Base-by-base conservation (phyloP, 2,888 invertebrate species). In the Esperia sulphurella region DNA sequence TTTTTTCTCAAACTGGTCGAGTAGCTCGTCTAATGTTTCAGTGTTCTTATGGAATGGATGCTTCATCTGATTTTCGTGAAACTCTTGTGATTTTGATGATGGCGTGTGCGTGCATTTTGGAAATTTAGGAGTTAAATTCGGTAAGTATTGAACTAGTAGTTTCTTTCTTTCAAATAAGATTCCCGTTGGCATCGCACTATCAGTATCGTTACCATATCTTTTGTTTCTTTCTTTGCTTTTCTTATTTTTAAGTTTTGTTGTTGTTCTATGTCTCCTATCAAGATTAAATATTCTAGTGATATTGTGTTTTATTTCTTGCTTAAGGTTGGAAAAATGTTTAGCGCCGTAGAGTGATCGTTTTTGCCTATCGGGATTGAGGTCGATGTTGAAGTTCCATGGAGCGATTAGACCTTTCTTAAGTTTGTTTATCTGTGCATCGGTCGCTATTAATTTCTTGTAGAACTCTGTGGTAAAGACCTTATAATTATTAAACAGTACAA, bases 21-120 rank as follows among this genome's bases (percentile, higher is more conserved):
- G 38, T 0, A 82, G 41, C 10, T 80, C 68, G n/a, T 83, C 83
- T 1, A 83, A 41, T 33, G 68, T 61, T 55, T 83, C 79, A 0
- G 74, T 68, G 31, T 81, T 75, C 49, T 83, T 75, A 28, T 79
- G 79, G 42, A 75, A 84, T 0, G 83, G 82, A 58, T 83, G 78
- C 33, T 79, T 81, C 8, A 39, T 2, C 14, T 39, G 37, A 37
- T 7, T 31, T 0, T 77, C 42, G 44, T 77, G 61, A 31, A 71
- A 69, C 41, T 83, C 83, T 21, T 80, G 75, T 0, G 68, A 59
- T 41, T 76, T 75, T 0, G 61, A 59, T 0, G 78, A 75, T 51
- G 73, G 73, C 0, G 75, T 71, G 37, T 85, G 82, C 0, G 79
- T 76, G 9, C 80, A 81, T 54, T 84, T 83, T 0, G 77, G 66